Base-by-base conservation (phyloP, 1,140 invertebrate genomes). In the Harpegnathos saltator region DNA sequence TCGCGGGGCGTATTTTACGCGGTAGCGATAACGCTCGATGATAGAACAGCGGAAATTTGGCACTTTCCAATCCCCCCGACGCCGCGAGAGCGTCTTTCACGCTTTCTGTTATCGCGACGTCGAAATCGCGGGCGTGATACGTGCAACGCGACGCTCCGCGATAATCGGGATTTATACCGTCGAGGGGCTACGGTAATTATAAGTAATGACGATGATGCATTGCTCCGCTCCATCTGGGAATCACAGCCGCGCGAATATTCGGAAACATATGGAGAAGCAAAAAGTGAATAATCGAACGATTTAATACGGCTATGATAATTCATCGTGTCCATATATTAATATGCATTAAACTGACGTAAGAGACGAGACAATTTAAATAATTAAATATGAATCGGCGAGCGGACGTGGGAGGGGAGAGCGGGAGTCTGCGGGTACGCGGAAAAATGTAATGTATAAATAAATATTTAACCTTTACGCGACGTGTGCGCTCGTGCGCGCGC, bases 361-460 rank as follows among this genome's bases (percentile, higher is more conserved):
- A 56, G 7, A 56, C 12, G n/a, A 54, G 15, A 58, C 14, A 56
- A 80, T 80, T 80, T 44, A 69, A 56, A 80, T 80, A 80, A 80
- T 80, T 80, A 80, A 69, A 69, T 69, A 59, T 58, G 58, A 19
- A 69, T 69, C 52, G 17, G 11, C 38, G 9, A 2, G 4, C 5
- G 3, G 12, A 29, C 22, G 52, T 52, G n/a, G n/a, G n/a, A n/a
- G n/a, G n/a, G n/a, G n/a, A n/a, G n/a, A n/a, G n/a, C 15, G 33
- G 33, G 7, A 7, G 33, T 33, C 33, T 7, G 33, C 33, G 33
- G 33, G 7, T 44, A 11, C 38, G 38, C 7, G 38, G 9, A 44
- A 48, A 56, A 14, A 44, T 68, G 14, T 56, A 44, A 68, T 29
- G 33, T n/a, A 75, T 63, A 33, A 58, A 69, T 22, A 44, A 44